Conservation (phyloP, 2,888 invertebrate genomes). For the Amphipyra tragopoginis region DNA sequence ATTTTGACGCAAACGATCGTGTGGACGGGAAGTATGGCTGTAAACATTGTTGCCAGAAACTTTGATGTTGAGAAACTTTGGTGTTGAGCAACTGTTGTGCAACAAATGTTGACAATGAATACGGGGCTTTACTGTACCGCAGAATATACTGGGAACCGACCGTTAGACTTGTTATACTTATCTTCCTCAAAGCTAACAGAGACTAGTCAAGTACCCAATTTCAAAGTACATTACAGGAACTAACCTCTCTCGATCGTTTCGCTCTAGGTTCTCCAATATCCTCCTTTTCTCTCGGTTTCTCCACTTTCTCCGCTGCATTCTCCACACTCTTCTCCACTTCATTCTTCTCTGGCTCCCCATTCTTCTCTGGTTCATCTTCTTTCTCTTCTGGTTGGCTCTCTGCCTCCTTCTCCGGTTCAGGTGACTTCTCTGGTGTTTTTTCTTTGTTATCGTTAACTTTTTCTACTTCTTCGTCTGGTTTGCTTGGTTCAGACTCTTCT, state of each 20-base stretch:
- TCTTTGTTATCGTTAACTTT: conserved; percentile 18
- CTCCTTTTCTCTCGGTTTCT: conserved; percentile 48
- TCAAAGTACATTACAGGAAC: conserved; percentile 31
- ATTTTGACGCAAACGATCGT: too few species aligned
- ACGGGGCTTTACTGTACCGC: too few species aligned
- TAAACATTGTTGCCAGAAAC: too few species aligned
- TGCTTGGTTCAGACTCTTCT: conserved; percentile 31
- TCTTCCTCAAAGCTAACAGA: neutral
- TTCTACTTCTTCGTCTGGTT: conserved; percentile 36
- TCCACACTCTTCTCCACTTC: conserved; percentile 43
- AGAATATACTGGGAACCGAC: too few species aligned
- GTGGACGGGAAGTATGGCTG: too few species aligned
- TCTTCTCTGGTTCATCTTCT: conserved; percentile 32
- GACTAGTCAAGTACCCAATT: conserved; percentile 52
- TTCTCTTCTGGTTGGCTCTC: conserved; percentile 37
- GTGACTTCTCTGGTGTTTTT: conserved; percentile 29
- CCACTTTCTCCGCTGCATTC: conserved; percentile 37
- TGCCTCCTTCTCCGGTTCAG: conserved; percentile 32
- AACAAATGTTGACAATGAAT: too few species aligned
- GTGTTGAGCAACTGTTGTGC: too few species aligned
- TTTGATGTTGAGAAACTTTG: too few species aligned
- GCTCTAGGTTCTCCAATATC: conserved; percentile 76
- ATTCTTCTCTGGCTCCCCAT: conserved; percentile 41
- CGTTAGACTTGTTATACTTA: too few species aligned
- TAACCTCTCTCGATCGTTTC: conserved; percentile 84